Conservation (phyloP, 2,797 vertebrate species). For the Sparus aurata region DNA sequence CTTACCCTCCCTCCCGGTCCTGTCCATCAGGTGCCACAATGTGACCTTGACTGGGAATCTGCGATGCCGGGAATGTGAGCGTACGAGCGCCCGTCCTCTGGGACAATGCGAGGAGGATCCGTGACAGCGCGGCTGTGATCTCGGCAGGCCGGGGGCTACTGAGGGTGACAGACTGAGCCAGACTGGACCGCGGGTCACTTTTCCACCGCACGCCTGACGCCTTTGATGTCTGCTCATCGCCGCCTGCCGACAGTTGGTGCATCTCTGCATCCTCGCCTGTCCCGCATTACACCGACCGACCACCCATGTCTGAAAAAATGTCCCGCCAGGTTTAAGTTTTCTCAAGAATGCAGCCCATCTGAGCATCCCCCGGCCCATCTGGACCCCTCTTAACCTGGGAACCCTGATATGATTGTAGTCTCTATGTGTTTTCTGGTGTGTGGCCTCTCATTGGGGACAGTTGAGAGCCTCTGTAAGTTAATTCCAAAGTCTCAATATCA, state of each 20-base stretch:
- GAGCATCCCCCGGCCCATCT: constrained; percentile 77
- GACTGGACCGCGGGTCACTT: constrained; percentile 68
- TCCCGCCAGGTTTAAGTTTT: constrained; percentile 75
- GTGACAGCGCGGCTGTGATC: constrained; percentile 72
- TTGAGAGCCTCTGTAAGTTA: constrained; percentile 65
- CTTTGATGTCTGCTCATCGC: constrained; percentile 80
- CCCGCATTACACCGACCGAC: constrained; percentile 66
- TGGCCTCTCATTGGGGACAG: constrained; percentile 68
- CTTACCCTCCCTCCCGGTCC: background rate
- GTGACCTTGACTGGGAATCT: constrained; percentile 56
- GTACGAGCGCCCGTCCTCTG: constrained; percentile 49
- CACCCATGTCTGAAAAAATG: constrained; percentile 81
- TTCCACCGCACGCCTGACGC: constrained; percentile 46
- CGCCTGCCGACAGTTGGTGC: constrained; percentile 78
- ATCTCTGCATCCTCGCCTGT: constrained; percentile 57
- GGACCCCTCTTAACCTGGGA: constrained; percentile 78
- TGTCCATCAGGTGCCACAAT: constrained; percentile 60
- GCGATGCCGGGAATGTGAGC: constrained; percentile 63
- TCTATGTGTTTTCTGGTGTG: constrained; percentile 51
- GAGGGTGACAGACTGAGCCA: constrained; percentile 67
- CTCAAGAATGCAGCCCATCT: constrained; percentile 78
- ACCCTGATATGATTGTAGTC: constrained; percentile 31
- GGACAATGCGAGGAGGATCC: constrained; percentile 68
- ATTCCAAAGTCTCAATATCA: constrained; percentile 74
- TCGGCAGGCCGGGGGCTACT: constrained; percentile 31